Percentiles rank a stretch among this genome's conserved stretches.
Evolutionary conservation across 2,797 vertebrate species (phyloP).

Genomic region (Notolepis coatsorum): DNA sequence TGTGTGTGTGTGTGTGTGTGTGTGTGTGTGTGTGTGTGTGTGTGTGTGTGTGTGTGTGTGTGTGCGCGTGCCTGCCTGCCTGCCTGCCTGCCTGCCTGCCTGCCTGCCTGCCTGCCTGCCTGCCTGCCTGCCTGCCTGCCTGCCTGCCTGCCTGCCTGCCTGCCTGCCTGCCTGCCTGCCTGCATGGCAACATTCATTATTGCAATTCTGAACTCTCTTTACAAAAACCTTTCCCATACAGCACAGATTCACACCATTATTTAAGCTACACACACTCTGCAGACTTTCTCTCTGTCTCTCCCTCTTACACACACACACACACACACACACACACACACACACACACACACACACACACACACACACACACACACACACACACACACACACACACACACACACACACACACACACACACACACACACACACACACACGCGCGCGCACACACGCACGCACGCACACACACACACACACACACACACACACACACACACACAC

Average conservation of each 20-base stretch:
- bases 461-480: not conserved
- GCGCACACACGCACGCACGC: slow-evolving; percentile 9
- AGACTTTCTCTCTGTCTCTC: too few species aligned
- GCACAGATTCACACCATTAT: slow-evolving; percentile 43
- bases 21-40: not conserved
- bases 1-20: not conserved
- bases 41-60: not conserved
- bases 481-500: not conserved
- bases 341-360: not conserved
- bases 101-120: not conserved
- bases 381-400: slow-evolving; percentile 15
- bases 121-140: not conserved
- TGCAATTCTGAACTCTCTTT: slow-evolving; percentile 38
- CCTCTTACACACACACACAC: not conserved
- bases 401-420: too few species aligned
- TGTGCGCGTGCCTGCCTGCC: too few species aligned
- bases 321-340: too few species aligned
- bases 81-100: not conserved
- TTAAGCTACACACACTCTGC: slow-evolving; percentile 27
- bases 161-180: too few species aligned
- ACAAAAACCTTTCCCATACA: slow-evolving; percentile 34
- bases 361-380: slow-evolving; percentile 15
- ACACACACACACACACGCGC: slow-evolving; percentile 14
- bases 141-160: not conserved
- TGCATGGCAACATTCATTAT: slow-evolving; percentile 37